Evolutionary conservation across 2,113 vertebrate species (phyloP), one percentile per base, ranked within the genome.

Genomic region (Grammomys dolichurus): DNA sequence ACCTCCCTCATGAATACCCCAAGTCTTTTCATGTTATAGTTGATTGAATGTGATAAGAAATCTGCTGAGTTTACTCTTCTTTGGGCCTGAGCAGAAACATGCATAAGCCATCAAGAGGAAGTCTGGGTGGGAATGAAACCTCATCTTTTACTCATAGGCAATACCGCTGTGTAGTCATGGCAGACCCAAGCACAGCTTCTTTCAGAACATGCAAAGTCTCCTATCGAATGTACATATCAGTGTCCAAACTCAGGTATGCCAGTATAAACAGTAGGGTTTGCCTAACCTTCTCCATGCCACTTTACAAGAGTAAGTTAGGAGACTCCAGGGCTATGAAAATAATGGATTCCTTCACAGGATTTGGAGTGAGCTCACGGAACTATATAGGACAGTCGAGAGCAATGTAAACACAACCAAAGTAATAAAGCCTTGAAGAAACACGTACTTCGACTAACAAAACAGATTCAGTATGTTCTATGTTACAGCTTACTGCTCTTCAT

Each of bases 1-100:
- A 65, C 65, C 4, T 92, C 3, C 65, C 3, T 91, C 3, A 28
- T 63, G 77, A 96, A 22, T 92, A 81, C 48, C 94, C 72, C 22
- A 93, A 48, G 5, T 19, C 58, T 97, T 95, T 97, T 76, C 87
- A 86, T 97, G 97, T 95, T 48, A 46, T 77, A 89, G 13, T 73
- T 95, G 91, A 95, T 93, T 94, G 60, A 97, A 91, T 91, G 77
- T n/a, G 51, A 63, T 91, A 90, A 77, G 91, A 98, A 96, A 84
- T 75, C 85, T 70, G 51, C 54, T 72, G 60, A 80, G 56, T 75
- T 97, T 89, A 67, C 31, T 70, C 26, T 78, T 93, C 31, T 28
- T 2, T 46, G 72, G 48, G 20, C 76, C 56, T 89, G 91, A 78
- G 46, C 17, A 65, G 40, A 90, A 73, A 26, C 16, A 17, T 54